These are phyloP conservation scores for Polymixis lichenea DNA, from an alignment of 2,888 invertebrate species.

Conservation along the genomic window DNA sequence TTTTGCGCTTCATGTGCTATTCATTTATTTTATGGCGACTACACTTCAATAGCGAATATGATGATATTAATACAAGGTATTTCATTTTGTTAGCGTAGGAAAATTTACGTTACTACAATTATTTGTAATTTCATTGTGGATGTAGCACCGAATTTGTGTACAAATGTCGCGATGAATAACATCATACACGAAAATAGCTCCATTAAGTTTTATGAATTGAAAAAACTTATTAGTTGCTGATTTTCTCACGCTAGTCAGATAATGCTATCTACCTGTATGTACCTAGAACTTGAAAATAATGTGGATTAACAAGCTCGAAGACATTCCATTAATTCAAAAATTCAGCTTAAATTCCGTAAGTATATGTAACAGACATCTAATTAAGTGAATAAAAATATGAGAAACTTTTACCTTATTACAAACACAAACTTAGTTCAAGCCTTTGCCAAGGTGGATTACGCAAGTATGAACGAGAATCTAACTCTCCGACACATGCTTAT, in stretches of 20 bases:
- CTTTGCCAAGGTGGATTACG: slow-evolving; percentile 4
- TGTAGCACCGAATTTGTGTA: slow-evolving; percentile 20
- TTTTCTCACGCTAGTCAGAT: slow-evolving; percentile 22
- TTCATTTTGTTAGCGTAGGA: not conserved
- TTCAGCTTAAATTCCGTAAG: not conserved
- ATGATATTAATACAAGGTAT: not conserved
- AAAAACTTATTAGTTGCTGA: slow-evolving; percentile 4
- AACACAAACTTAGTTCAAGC: not conserved
- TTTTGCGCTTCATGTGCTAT: not conserved
- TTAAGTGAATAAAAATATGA: not conserved
- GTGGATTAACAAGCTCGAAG: not conserved
- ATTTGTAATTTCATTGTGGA: slow-evolving; percentile 14
- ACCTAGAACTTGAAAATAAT: not conserved
- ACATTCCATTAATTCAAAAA: not conserved
- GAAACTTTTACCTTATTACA: not conserved
- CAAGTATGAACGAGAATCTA: not conserved
- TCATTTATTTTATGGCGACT: not conserved
- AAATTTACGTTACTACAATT: slow-evolving; percentile 8
- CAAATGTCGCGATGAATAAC: slow-evolving; percentile 22
- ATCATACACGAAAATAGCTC: slow-evolving; percentile 19
- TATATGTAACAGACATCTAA: not conserved
- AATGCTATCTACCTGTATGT: not conserved
- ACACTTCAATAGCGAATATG: no score
- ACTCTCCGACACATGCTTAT: not conserved
- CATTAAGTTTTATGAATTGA: slow-evolving; percentile 6